Percentiles rank a stretch among this genome's conserved stretches.
These are phyloP conservation scores for Erethizon dorsatum DNA, from an alignment of 2,797 vertebrate genomes.

Conservation along the genomic window DNA sequence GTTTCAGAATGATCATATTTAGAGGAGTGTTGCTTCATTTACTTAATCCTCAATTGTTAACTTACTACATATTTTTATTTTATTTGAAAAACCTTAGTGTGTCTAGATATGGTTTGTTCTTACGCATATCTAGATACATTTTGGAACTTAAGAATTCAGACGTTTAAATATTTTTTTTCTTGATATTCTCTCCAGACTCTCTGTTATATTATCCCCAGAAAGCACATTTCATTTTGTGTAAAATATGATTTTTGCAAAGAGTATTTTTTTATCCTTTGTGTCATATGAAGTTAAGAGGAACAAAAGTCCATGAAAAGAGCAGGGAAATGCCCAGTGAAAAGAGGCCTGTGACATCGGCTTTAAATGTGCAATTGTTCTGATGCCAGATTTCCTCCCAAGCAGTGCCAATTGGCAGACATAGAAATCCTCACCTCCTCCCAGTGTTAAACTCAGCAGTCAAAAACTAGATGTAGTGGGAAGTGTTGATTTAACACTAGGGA, in stretches of 20 bases:
- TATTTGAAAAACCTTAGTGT: background rate
- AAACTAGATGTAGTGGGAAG: slow-evolving; percentile 87
- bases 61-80: slow-evolving; percentile 46
- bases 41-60: slow-evolving; percentile 7
- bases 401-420: slow-evolving; percentile 88
- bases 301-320: slow-evolving; percentile 79
- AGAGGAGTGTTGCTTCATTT: background rate
- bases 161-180: background rate
- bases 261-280: slow-evolving; percentile 18
- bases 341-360: slow-evolving; percentile 83
- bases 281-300: slow-evolving; percentile 61
- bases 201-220: background rate
- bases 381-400: slow-evolving; percentile 85
- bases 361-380: slow-evolving; percentile 80
- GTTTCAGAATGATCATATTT: slow-evolving; percentile 22
- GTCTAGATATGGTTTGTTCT: background rate
- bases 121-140: background rate
- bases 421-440: slow-evolving; percentile 87
- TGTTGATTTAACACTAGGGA: slow-evolving; percentile 88
- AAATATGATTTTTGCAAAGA: slow-evolving; percentile 41
- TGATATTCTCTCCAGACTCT: background rate
- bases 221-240: slow-evolving; percentile 56
- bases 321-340: slow-evolving; percentile 82
- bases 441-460: slow-evolving; percentile 86
- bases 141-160: background rate